phyloP scores from a whole-genome alignment of 2,888 invertebrate genomes.

The Polydrusus pterygomalis region DNA sequence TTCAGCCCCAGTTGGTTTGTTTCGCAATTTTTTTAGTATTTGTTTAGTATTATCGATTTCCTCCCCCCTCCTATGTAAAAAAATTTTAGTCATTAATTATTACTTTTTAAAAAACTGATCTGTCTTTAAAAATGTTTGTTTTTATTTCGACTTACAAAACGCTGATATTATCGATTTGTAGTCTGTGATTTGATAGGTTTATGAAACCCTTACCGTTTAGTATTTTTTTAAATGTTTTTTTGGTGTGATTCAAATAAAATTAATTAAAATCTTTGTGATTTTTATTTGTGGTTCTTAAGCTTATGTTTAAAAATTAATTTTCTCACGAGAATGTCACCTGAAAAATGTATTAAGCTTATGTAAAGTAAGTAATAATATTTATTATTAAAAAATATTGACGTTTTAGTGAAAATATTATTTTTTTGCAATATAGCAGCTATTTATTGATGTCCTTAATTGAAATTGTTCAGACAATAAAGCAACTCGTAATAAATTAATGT shows the following conservation, averaged over 20 bases:
- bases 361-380: neutral
- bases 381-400: neutral
- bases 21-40: conserved; percentile 28
- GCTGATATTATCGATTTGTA: conserved; percentile 49
- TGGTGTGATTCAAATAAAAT: conserved; percentile 63
- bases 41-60: neutral
- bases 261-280: conserved; percentile 59
- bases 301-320: conserved; percentile 23
- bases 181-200: conserved; percentile 61
- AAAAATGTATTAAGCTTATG: conserved; percentile 20
- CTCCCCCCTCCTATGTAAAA: neutral
- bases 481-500: conserved; percentile 58
- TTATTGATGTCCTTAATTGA: conserved; percentile 59
- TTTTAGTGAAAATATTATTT: neutral
- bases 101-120: neutral
- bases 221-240: conserved; percentile 61
- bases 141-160: conserved; percentile 17
- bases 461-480: conserved; percentile 65
- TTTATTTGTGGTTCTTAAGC: conserved; percentile 58
- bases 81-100: conserved; percentile 3
- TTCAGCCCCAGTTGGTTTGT: neutral
- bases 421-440: conserved; percentile 51
- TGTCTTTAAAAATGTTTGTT: neutral
- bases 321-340: conserved; percentile 1
- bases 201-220: conserved; percentile 55